phyloP scores from a whole-genome alignment of 92 coral and sea anemone species.

The Porites cylindrica region DNA sequence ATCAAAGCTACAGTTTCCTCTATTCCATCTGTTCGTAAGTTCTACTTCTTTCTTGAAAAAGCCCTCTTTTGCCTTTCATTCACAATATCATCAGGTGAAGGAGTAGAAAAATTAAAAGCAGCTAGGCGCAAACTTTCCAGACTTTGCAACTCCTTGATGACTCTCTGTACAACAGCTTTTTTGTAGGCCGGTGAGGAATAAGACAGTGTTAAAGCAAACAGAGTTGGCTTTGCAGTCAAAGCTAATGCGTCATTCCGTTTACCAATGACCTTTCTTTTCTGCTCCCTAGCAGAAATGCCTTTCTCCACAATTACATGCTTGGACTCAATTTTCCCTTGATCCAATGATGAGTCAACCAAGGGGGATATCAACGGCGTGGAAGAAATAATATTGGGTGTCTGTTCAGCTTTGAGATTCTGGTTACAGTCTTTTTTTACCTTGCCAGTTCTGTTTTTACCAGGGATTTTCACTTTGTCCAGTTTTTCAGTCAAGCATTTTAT shows the following conservation, averaged over 20 bases:
- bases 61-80: constrained; percentile 73
- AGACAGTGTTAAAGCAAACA: constrained; percentile 78
- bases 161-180: constrained; percentile 7
- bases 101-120: constrained; percentile 81
- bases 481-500: not conserved
- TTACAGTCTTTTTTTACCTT: constrained; percentile 2
- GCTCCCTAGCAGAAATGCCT: not conserved
- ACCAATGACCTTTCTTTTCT: not conserved
- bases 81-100: constrained; percentile 94
- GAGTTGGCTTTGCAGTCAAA: constrained; percentile 57
- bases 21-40: no score
- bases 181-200: constrained; percentile 23
- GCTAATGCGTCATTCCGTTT: not conserved
- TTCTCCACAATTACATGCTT: not conserved
- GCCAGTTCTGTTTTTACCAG: not conserved
- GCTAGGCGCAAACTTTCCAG: not conserved
- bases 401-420: constrained; percentile 3
- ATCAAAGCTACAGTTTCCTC: no score
- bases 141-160: not conserved
- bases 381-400: not conserved
- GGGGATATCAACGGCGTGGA: not conserved
- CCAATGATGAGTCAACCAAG: not conserved
- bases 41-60: constrained; percentile 58
- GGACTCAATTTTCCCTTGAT: not conserved
- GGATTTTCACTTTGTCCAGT: not conserved